Percentiles rank a stretch among this genome's conserved stretches.
Conservation (phyloP, 2,797 vertebrate genomes). For the Pseudocheirus occidentalis region DNA sequence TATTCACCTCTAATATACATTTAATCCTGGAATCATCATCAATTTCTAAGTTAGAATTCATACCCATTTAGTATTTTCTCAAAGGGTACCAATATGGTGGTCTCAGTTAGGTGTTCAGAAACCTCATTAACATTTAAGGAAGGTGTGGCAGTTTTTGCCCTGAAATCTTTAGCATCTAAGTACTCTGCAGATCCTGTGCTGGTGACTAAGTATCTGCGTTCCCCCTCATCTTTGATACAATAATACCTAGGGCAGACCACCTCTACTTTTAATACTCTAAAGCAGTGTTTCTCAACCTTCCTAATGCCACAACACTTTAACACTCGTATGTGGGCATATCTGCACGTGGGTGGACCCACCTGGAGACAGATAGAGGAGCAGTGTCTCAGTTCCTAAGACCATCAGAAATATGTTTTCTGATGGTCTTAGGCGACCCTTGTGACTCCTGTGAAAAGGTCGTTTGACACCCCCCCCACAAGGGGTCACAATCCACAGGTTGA, state of each 20-base stretch:
- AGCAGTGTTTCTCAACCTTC: neutral
- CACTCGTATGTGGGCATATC: no score
- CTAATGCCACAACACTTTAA: no score
- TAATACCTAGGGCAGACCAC: neutral
- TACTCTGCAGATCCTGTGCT: neutral
- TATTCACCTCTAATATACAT: neutral
- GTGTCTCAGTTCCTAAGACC: no score
- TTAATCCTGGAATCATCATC: neutral
- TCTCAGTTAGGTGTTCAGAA: neutral
- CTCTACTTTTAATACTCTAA: neutral
- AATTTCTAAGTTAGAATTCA: conserved; percentile 17
- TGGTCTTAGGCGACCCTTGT: no score
- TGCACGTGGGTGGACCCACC: no score
- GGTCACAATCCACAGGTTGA: no score
- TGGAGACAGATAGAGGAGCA: no score
- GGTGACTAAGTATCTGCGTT: neutral
- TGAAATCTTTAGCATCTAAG: neutral
- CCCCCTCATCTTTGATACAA: neutral
- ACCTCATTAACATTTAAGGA: neutral
- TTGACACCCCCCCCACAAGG: no score
- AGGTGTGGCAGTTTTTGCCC: neutral
- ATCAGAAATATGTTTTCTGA: no score
- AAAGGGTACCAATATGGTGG: neutral
- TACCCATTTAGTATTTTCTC: neutral
- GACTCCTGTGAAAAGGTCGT: no score